Evolutionary conservation across 2,888 invertebrate genomes (phyloP).

Genomic region (Morpho achilles): DNA sequence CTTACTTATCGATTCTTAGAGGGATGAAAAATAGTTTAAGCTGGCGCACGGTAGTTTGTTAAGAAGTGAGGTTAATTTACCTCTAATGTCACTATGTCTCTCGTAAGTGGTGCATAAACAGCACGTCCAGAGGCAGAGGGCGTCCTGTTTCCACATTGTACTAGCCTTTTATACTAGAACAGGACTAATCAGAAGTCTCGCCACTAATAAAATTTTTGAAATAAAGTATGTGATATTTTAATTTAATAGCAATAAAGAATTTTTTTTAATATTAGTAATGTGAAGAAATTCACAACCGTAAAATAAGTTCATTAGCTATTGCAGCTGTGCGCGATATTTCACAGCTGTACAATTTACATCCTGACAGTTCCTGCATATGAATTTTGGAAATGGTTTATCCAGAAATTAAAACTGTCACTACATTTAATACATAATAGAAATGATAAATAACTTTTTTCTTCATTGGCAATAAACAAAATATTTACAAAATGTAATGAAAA

Average conservation of each 20-base stretch:
- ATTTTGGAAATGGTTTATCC: conserved; percentile 41
- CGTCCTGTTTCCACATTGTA: no score
- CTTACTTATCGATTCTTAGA: no score
- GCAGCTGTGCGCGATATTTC: conserved; percentile 65
- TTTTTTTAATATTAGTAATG: conserved; percentile 35
- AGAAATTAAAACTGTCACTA: background rate
- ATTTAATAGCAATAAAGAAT: background rate
- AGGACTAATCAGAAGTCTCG: no score
- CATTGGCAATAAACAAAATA: background rate
- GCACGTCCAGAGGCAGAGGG: no score
- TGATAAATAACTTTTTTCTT: background rate
- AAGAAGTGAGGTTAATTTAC: no score
- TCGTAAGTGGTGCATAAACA: no score
- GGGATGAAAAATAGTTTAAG: no score
- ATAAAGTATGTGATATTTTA: background rate
- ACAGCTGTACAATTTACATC: conserved; percentile 54
- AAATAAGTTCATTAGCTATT: conserved; percentile 65
- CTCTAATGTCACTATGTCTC: no score
- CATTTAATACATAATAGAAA: no score
- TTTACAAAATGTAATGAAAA: background rate
- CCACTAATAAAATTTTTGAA: background rate
- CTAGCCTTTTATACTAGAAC: no score
- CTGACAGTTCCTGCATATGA: conserved; percentile 56
- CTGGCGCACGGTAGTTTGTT: no score
- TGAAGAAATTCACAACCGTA: conserved; percentile 62